phyloP scores from a whole-genome alignment of 2,113 vertebrate genomes.

The Pongo pygmaeus region DNA sequence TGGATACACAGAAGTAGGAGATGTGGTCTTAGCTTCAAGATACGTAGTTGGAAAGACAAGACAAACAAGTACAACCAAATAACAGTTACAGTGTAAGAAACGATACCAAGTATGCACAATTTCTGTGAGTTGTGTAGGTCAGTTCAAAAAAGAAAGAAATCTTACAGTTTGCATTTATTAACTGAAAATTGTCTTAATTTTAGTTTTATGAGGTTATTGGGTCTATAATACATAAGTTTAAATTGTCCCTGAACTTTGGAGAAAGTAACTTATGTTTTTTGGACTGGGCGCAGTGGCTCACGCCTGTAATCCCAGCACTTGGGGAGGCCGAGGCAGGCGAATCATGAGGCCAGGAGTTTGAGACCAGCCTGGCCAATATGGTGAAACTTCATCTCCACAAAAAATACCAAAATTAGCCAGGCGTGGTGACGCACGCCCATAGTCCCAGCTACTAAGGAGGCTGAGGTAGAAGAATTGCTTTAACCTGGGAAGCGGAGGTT shows the following conservation, averaged over 20 bases:
- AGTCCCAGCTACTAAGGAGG: no score
- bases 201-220: not conserved
- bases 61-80: not conserved
- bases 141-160: not conserved
- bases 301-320: no score
- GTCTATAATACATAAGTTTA: not conserved
- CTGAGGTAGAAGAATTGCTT: no score
- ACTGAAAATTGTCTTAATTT: not conserved
- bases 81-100: not conserved
- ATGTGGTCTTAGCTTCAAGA: not conserved
- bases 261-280: not conserved
- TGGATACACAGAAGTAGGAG: not conserved
- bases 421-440: no score
- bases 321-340: no score
- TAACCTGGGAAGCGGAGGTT: no score
- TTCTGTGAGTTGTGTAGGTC: rapidly evolving
- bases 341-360: no score
- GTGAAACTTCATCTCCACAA: no score
- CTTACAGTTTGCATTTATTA: not conserved
- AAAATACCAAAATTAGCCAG: no score
- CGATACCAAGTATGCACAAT: not conserved
- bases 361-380: no score
- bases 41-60: not conserved
- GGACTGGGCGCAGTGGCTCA: no score
- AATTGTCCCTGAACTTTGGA: not conserved